Conservation (phyloP, 2,888 invertebrate genomes). For the Eudemis profundana region DNA sequence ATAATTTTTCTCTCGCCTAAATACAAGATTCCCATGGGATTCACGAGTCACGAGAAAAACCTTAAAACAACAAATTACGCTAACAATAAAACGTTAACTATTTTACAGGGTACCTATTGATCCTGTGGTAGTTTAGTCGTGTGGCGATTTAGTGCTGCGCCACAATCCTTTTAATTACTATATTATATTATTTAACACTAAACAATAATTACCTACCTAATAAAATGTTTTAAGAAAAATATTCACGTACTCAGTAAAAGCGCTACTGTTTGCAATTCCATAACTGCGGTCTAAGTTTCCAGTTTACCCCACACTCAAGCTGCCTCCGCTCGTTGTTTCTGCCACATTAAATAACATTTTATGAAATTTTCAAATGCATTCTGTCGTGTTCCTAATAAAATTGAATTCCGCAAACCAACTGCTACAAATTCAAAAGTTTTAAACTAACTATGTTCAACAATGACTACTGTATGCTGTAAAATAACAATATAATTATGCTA, state of each 20-base stretch:
- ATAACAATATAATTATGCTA: background rate
- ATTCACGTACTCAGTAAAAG: background rate
- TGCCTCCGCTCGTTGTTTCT: constrained; percentile 12
- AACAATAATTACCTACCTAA: too few species aligned
- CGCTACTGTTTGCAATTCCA: constrained; percentile 4
- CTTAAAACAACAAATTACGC: too few species aligned
- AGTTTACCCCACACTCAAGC: constrained; percentile 22
- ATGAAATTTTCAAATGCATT: constrained; percentile 20
- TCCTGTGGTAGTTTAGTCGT: too few species aligned
- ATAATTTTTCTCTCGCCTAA: too few species aligned
- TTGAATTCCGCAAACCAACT: constrained; percentile 1
- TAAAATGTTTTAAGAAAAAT: too few species aligned
- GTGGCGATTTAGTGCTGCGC: too few species aligned
- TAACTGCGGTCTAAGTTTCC: constrained; percentile 18
- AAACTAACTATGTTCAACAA: background rate
- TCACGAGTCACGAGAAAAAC: too few species aligned
- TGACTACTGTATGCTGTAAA: background rate
- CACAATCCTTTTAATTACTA: too few species aligned
- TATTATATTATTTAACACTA: too few species aligned
- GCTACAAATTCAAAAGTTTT: constrained; percentile 17
- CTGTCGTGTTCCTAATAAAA: constrained; percentile 20
- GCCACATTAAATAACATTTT: constrained; percentile 30
- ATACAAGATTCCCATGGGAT: too few species aligned
- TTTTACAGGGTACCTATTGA: too few species aligned
- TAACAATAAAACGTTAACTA: too few species aligned